phyloP scores from a whole-genome alignment of 1,140 invertebrate species.

The Nasonia giraulti region DNA sequence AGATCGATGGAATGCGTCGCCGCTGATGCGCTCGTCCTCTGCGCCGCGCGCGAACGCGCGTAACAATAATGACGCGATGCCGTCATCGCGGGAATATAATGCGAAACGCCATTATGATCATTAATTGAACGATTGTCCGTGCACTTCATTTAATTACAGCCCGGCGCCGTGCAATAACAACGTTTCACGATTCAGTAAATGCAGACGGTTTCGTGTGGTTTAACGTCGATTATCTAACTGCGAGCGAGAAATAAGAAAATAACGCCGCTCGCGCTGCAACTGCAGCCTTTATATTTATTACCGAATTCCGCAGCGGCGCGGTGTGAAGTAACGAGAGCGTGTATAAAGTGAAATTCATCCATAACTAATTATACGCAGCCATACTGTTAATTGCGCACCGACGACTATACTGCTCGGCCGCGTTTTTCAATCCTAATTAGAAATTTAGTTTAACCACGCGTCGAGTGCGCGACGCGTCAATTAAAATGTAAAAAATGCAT shows the following conservation, averaged over 20 bases:
- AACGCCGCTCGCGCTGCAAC: not conserved
- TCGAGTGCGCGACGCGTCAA: not conserved
- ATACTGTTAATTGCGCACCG: not conserved
- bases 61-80: slow-evolving; percentile 44
- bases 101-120: slow-evolving; percentile 49
- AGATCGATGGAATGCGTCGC: slow-evolving; percentile 13
- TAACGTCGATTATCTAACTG: slow-evolving; percentile 45
- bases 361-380: slow-evolving; percentile 35
- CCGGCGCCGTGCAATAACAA: slow-evolving; percentile 35
- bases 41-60: not conserved
- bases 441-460: not conserved
- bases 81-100: slow-evolving; percentile 44
- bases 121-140: slow-evolving; percentile 51
- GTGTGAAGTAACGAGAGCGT: slow-evolving; percentile 25
- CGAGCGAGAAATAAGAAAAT: slow-evolving; percentile 44
- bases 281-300: slow-evolving; percentile 33
- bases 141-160: slow-evolving; percentile 51
- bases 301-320: not conserved
- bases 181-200: slow-evolving; percentile 49
- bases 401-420: not conserved
- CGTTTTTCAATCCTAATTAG: not conserved
- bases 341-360: slow-evolving; percentile 40
- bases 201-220: slow-evolving; percentile 44
- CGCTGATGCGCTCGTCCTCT: not conserved
- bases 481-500: not conserved